Base-by-base conservation (phyloP, 2,888 invertebrate genomes). In the Nomada flava region DNA sequence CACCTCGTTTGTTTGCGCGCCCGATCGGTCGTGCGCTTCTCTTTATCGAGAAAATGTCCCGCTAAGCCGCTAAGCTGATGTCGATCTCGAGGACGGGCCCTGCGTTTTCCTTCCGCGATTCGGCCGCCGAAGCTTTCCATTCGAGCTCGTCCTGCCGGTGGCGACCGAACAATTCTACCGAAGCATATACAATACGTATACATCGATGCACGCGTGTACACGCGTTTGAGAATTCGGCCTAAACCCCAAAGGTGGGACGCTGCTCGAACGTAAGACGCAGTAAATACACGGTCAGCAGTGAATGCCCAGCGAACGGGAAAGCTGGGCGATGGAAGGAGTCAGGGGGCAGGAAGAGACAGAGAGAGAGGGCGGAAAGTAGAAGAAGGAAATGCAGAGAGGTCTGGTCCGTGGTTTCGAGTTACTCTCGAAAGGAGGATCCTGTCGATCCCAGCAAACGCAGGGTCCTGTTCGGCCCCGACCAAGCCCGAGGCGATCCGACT, bases 341-440 rank as follows among this genome's bases (percentile, higher is more conserved):
- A 63, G 65, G 29, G 57, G 53, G 65, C 20, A 36, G 64, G 76
- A 26, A 55, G 53, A 74, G 53, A 52, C 20, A 50, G 57, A 68
- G 65, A 55, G 65, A 59, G 78, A 59, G 79, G 50, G 53, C 13
- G 50, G 23, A 13, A 53, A 47, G 26, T 44, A 20, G 18, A 29
- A n/a, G 60, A 2, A 20, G 65, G 72, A 50, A 50, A 80, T 80
- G 75, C 82, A 75, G 78, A 81, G 86, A 83, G 76, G 82, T 76
- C 68, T 53, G 53, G 71, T 53, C 79, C 71, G 67, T 52, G 82
- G 87, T 89, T 88, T 90, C 90, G 88, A 79, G 86, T 90, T 90
- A 89, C 90, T 76, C 47, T 11, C 83, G 88, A 3, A 47, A 11
- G 57, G 29, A 57, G 55, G 42, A 15, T 50, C 75, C 68, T 29